Evolutionary conservation across 1,140 invertebrate genomes (phyloP), one percentile per base, ranked within the genome.

Genomic region (Psilanteris sp.): DNA sequence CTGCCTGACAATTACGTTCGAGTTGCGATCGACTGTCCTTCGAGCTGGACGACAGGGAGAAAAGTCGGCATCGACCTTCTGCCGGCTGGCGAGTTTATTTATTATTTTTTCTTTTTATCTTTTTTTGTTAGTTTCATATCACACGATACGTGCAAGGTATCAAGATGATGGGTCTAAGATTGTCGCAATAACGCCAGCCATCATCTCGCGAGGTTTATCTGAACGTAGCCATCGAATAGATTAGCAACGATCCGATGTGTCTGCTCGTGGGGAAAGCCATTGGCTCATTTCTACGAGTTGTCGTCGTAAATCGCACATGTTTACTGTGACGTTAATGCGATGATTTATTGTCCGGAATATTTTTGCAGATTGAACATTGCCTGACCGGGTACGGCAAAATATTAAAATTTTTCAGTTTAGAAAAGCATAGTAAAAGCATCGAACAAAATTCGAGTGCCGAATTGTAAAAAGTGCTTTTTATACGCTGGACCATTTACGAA

Each of bases 1-100:
- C 7, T 26, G 31, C 31, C 41, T 52, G 26, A 62, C 64, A 70
- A 70, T 76, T 70, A 70, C 43, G 44, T 18, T 34, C 11, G 39
- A 15, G 39, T 34, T 48, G 44, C 54, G 67, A 67, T 61, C 26
- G 13, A 67, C 50, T 52, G 64, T 64, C 72, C 64, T 76, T 68
- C 59, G 44, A 29, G 15, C 10, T 32, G 32, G 50, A 43, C 55
- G 31, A 62, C 62, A 36, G 55, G 43, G 54, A 68, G 59, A 76
- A 70, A 76, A 70, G 46, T 46, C 34, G 16, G 14, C 39, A 26
- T 11, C 52, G 64, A 52, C 72, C 72, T 68, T 76, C 72, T 68
- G 44, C 48, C 31, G 27, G 32, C 52, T 44, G 54, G 44, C 46
- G 52, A n/a, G n/a, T n/a, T n/a, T n/a, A n/a, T n/a, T n/a, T 54